Conservation (phyloP, 2,797 vertebrate genomes). For the Pseudotriccus pelzelni region DNA sequence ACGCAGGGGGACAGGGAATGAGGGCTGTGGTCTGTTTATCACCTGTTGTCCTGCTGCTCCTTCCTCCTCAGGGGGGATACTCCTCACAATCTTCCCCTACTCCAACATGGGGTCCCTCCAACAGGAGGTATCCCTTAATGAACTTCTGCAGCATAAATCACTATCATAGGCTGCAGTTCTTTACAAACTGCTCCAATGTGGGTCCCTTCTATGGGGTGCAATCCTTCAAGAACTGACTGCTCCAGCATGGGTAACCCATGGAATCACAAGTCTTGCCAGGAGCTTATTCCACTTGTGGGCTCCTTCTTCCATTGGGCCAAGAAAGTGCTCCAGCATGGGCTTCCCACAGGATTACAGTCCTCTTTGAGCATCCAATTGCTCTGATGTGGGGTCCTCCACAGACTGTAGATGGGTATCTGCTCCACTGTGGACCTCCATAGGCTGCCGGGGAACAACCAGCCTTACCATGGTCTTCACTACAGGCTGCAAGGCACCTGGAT, state of each 20-base stretch:
- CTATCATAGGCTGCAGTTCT: neutral
- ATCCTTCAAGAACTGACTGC: neutral
- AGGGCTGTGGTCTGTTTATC: neutral
- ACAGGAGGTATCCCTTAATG: neutral
- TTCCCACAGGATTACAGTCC: neutral
- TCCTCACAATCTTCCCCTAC: neutral
- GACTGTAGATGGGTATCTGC: neutral
- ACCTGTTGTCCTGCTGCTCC: neutral
- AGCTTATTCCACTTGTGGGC: neutral
- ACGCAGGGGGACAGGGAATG: neutral
- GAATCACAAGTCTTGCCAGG: neutral
- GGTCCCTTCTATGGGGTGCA: neutral
- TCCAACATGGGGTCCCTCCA: neutral
- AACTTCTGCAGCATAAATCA: neutral
- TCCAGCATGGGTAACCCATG: neutral
- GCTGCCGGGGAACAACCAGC: too few species aligned
- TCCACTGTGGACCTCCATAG: neutral
- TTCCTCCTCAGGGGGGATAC: neutral
- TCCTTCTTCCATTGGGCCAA: neutral
- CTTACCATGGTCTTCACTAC: accelerated
- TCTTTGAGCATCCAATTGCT: neutral
- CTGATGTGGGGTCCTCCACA: neutral
- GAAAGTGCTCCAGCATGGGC: neutral
- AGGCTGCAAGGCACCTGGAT: neutral
- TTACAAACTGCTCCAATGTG: neutral